Evolutionary conservation across 2,113 vertebrate genomes (phyloP).

Genomic region (Pterocles orientalis): DNA sequence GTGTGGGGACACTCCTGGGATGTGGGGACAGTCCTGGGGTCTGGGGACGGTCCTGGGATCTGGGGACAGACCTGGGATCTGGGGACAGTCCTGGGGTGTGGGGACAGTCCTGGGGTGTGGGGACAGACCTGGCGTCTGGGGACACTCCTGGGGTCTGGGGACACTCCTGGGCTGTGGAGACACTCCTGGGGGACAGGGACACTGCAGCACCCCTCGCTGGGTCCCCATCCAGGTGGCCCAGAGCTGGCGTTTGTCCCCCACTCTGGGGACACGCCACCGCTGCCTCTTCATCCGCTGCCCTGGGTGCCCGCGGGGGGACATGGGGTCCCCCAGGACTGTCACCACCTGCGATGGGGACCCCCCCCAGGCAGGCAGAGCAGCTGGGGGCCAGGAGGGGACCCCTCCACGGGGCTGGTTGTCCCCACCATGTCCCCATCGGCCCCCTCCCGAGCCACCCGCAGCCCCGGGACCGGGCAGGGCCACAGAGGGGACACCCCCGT

Average conservation of each 20-base stretch:
- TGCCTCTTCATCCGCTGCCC: not conserved
- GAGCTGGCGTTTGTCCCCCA: not conserved
- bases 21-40: no score
- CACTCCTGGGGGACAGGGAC: no score
- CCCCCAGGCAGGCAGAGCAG: not conserved
- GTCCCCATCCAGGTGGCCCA: no score
- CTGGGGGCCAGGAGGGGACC: rapidly evolving
- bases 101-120: not conserved
- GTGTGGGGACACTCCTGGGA: no score
- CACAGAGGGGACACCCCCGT: no score
- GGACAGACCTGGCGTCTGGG: no score
- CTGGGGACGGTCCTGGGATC: no score
- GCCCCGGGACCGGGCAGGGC: not conserved
- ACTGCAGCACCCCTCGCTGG: rapidly evolving
- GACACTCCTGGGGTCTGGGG: not conserved
- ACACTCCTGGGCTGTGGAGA: no score
- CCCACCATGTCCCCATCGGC: rapidly evolving
- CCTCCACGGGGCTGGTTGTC: rapidly evolving
- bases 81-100: not conserved
- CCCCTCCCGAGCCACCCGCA: not conserved
- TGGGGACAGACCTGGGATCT: rapidly evolving
- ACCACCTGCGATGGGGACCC: rapidly evolving
- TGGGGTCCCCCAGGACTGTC: not conserved
- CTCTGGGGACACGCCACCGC: not conserved
- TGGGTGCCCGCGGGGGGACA: no score